These are phyloP conservation scores for Rhynchotus rufescens DNA, from an alignment of 2,797 vertebrate genomes.

Conservation along the genomic window DNA sequence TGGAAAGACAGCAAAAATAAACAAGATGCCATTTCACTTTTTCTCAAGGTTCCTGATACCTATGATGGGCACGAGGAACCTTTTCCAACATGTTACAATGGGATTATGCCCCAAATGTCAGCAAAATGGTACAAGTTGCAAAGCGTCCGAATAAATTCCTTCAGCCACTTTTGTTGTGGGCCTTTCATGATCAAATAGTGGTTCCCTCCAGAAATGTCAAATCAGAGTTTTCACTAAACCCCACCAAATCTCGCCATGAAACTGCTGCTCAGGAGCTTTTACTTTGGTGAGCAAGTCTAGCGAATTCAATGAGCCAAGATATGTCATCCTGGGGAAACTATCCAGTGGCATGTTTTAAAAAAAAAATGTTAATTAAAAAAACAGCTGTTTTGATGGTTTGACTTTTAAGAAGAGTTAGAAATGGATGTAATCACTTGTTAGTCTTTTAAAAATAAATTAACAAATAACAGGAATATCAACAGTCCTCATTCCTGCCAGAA, in stretches of 20 bases:
- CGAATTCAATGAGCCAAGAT: neutral
- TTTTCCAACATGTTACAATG: neutral
- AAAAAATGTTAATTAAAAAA: neutral
- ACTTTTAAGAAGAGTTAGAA: neutral
- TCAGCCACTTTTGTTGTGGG: neutral
- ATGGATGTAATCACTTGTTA: neutral
- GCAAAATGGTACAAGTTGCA: neutral
- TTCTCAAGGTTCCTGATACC: neutral
- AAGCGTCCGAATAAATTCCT: neutral
- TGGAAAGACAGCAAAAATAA: neutral
- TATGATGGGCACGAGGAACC: neutral
- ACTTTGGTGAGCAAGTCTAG: fast-evolving
- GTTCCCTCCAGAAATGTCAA: neutral
- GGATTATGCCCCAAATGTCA: neutral
- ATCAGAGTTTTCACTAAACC: neutral
- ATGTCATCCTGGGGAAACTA: neutral
- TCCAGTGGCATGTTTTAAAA: neutral
- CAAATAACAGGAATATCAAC: neutral
- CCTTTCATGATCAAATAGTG: neutral
- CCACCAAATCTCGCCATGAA: neutral
- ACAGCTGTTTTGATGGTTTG: neutral
- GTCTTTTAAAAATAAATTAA: neutral
- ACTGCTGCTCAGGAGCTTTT: neutral
- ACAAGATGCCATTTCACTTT: neutral
- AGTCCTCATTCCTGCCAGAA: neutral